These are phyloP conservation scores for Stylophora pistillata DNA, from an alignment of 64 coral and sea anemone genomes.

Conservation along the genomic window DNA sequence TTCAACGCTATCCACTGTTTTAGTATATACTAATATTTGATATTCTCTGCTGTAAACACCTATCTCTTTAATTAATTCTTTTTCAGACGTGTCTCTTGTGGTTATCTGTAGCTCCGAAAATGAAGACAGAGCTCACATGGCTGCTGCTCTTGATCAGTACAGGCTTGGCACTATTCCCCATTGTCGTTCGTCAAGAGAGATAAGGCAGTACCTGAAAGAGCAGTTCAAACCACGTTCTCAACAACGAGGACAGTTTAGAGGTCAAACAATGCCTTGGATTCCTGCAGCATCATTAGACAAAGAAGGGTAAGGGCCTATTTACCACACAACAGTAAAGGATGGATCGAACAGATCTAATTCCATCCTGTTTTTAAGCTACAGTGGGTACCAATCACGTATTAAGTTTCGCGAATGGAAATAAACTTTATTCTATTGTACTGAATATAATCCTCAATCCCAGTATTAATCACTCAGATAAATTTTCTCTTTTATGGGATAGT, in stretches of 20 bases:
- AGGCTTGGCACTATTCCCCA: slow-evolving; percentile 43
- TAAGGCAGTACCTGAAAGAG: slow-evolving; percentile 57
- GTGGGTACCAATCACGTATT: no score
- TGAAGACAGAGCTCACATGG: slow-evolving; percentile 77
- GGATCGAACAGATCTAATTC: no score
- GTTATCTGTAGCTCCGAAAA: slow-evolving; percentile 84
- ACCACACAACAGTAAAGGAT: no score
- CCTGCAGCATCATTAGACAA: slow-evolving; percentile 71
- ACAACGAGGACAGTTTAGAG: slow-evolving; percentile 46
- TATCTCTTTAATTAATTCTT: neutral
- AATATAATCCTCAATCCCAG: no score
- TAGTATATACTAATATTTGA: neutral
- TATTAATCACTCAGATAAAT: no score
- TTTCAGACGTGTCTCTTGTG: slow-evolving; percentile 59
- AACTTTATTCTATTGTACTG: no score
- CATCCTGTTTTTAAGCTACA: no score
- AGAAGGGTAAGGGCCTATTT: slow-evolving; percentile 37
- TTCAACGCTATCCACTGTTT: no score
- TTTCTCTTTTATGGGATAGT: no score
- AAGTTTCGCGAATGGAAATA: no score
- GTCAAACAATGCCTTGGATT: slow-evolving; percentile 51
- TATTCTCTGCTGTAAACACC: no score
- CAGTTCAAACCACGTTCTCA: slow-evolving; percentile 42
- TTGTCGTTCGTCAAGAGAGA: slow-evolving; percentile 28
- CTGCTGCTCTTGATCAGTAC: slow-evolving; percentile 76